Conservation (phyloP, 2,888 invertebrate species). For the Hydraecia micacea region DNA sequence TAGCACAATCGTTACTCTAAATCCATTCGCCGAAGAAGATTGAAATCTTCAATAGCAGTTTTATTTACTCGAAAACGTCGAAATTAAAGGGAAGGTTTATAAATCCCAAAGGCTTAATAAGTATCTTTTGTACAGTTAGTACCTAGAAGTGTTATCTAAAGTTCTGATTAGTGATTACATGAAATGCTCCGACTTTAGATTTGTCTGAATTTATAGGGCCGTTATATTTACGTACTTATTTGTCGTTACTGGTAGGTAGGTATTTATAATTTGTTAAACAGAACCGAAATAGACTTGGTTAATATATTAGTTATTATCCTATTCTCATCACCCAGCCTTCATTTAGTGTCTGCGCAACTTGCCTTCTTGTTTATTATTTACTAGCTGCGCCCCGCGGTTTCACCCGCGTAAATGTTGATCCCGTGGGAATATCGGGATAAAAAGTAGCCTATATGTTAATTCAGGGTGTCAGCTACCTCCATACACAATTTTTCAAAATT, state of each 20-base stretch:
- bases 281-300: neutral
- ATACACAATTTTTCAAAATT: no score
- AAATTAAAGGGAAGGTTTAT: neutral
- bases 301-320: neutral
- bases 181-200: neutral
- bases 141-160: neutral
- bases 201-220: neutral
- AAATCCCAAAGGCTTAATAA: neutral
- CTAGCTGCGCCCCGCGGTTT: no score
- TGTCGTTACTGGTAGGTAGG: no score
- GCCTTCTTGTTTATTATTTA: no score
- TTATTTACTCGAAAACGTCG: neutral
- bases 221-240: neutral
- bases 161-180: neutral
- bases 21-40: constrained; percentile 1
- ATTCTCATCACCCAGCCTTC: neutral
- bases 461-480: no score
- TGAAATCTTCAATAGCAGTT: constrained; percentile 3
- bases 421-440: no score
- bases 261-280: neutral
- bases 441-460: no score
- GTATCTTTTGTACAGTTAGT: neutral
- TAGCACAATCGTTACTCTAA: neutral
- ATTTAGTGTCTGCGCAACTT: neutral
- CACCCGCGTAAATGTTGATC: no score